A percentile compares a stretch with the other conserved stretches of the same genome.
phyloP scores from a whole-genome alignment of 2,113 vertebrate species.

The Strix aluco region DNA sequence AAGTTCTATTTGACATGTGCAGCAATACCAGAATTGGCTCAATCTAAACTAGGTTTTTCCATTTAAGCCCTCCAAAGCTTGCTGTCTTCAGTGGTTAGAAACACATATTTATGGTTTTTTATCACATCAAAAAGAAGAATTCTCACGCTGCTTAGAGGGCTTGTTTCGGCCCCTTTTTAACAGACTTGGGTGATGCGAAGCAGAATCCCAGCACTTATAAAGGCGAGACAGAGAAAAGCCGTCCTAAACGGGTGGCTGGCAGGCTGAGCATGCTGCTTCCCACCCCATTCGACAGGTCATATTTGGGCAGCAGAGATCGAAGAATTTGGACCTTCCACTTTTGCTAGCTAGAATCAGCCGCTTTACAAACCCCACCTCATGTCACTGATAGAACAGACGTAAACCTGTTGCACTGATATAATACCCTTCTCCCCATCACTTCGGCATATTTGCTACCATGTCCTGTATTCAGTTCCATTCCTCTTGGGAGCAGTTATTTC shows the following conservation, averaged over 20 bases:
- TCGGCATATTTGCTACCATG: fast-evolving
- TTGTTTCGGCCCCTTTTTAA: background rate
- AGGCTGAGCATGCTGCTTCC: background rate
- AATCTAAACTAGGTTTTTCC: slow-evolving; percentile 42
- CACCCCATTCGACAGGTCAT: fast-evolving
- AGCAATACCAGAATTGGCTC: slow-evolving; percentile 12
- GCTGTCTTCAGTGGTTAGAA: slow-evolving; percentile 46
- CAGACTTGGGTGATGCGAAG: background rate
- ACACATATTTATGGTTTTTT: background rate
- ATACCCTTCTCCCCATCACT: background rate
- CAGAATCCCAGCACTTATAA: background rate
- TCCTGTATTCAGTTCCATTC: background rate
- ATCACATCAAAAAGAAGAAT: background rate
- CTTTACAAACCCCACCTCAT: background rate
- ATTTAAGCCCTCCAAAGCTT: slow-evolving; percentile 40
- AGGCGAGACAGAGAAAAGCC: background rate
- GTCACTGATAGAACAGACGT: background rate
- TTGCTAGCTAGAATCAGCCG: background rate
- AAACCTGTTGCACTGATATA: background rate
- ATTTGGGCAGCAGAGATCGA: background rate
- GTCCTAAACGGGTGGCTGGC: background rate
- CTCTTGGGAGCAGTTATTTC: background rate
- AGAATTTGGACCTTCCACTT: background rate
- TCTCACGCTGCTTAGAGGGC: background rate
- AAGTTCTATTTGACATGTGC: slow-evolving; percentile 38